Percentiles rank a stretch among this genome's conserved stretches.
Conservation (phyloP, 64 coral and sea anemone genomes). For the Porites lutea region DNA sequence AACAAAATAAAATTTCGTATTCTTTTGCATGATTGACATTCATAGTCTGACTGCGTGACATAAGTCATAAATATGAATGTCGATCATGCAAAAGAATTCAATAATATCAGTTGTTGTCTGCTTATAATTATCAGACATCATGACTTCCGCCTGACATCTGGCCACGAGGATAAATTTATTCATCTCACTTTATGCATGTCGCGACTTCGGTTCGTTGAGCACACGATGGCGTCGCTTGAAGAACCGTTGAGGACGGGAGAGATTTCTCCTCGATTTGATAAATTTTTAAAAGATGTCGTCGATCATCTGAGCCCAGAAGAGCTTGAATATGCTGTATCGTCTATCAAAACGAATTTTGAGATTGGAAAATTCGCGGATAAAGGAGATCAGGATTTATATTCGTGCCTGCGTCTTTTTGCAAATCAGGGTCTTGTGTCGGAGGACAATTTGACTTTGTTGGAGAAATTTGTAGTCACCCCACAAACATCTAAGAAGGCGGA, state of each 20-base stretch:
- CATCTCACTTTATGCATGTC: not conserved
- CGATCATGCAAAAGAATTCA: too few relatives aligned
- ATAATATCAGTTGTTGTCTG: too few relatives aligned
- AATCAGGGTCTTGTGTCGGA: constrained; percentile 21
- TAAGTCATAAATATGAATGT: too few relatives aligned
- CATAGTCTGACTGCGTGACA: too few relatives aligned
- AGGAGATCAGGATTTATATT: constrained; percentile 16
- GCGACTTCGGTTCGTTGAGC: not conserved
- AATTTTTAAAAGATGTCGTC: constrained; percentile 1
- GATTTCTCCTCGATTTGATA: constrained; percentile 31
- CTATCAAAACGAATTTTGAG: constrained; percentile 18
- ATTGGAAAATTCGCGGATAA: not conserved
- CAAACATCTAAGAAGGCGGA: constrained; percentile 14
- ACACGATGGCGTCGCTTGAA: not conserved
- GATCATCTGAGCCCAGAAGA: not conserved
- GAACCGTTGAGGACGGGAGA: not conserved
- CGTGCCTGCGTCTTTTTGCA: constrained; percentile 18
- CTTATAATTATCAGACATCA: too few relatives aligned
- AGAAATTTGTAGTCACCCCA: constrained; percentile 21
- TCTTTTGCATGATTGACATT: too few relatives aligned
- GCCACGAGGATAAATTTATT: not conserved
- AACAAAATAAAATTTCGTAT: too few relatives aligned
- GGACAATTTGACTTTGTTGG: constrained; percentile 44
- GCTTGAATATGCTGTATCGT: constrained; percentile 11
- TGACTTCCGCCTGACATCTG: not conserved